Base-by-base conservation (phyloP, 2,888 invertebrate species). In the Minunthozetes semirufus region DNA sequence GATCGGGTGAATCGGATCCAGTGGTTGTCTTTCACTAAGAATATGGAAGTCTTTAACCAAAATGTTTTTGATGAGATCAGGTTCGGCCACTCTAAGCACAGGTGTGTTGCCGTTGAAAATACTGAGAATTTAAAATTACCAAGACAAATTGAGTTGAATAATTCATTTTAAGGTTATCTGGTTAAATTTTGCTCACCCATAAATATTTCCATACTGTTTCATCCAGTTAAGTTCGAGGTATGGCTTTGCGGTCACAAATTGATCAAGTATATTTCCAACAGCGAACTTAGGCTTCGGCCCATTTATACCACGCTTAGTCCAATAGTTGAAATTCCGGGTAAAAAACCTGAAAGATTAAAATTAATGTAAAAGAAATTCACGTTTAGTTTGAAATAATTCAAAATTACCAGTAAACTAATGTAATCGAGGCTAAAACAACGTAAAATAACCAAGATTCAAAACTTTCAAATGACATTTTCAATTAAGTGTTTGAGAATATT, bases 41-140 rank as follows among this genome's bases (percentile, higher is more conserved):
- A n/a, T n/a, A n/a, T n/a, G n/a, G n/a, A n/a, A 72, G 19, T 72
- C 72, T 33, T 33, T 50, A 3, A 72, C 38, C 8, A 22, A 9
- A 11, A 72, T 72, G 2, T 68, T 22, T 56, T 71, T 66, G 50
- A 74, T 53, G 15, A 70, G 25, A 5, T 48, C 71, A 6, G 70
- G 68, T 8, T 66, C 63, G 17, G 29, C 46, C 4, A 66, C 42
- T 4, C 22, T 33, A 8, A 53, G 27, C 0, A n/a, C 70, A 4
- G 71, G 71, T 29, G 4, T 4, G 29, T 29, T 11, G 4, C 27
- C 29, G 27, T 3, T 8, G 17, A 15, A 61, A 6, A 4, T 3
- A 29, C 29, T 25, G 59, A n/a, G 13, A 50, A 50, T 61, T 25
- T 9, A n/a, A 50, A 50, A 50, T n/a, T n/a, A n/a, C n/a, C n/a